These are phyloP conservation scores for Acromyrmex charruanus DNA, from an alignment of 1,140 invertebrate genomes.

Conservation along the genomic window DNA sequence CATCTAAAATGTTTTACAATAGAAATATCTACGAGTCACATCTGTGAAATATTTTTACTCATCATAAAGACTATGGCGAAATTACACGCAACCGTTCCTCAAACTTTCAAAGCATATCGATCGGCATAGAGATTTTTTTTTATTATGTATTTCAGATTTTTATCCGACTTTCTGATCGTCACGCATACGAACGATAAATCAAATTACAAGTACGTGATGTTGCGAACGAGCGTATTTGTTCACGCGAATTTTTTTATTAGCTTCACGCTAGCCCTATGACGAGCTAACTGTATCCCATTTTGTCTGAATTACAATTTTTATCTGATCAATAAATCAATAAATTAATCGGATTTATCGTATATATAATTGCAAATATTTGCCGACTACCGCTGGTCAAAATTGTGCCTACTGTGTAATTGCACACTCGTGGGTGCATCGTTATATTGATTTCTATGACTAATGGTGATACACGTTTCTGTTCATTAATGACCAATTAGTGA, in stretches of 20 bases:
- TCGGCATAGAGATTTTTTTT: slow-evolving; percentile 3
- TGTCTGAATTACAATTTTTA: slow-evolving; percentile 28
- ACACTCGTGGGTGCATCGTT: slow-evolving; percentile 15
- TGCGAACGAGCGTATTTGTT: slow-evolving; percentile 28
- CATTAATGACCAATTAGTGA: slow-evolving; percentile 69
- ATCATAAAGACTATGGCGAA: background rate
- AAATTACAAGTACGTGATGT: slow-evolving; percentile 48
- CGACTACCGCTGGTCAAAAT: slow-evolving; percentile 33
- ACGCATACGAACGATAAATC: slow-evolving; percentile 58
- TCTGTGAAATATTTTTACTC: slow-evolving; percentile 22
- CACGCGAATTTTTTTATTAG: slow-evolving; percentile 15
- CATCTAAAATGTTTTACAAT: background rate
- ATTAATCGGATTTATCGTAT: slow-evolving; percentile 11
- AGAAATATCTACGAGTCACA: slow-evolving; percentile 22
- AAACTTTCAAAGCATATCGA: background rate
- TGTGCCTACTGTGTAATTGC: slow-evolving; percentile 31
- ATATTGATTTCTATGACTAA: slow-evolving; percentile 65
- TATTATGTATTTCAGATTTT: slow-evolving; percentile 44
- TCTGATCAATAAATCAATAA: slow-evolving; percentile 58
- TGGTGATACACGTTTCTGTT: slow-evolving; percentile 40
- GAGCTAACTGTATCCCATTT: background rate
- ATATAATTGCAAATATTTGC: slow-evolving; percentile 64
- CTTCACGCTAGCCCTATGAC: background rate
- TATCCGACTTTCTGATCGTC: slow-evolving; percentile 44
- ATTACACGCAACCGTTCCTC: slow-evolving; percentile 26